Percentiles rank a stretch among this genome's conserved stretches.
These are phyloP conservation scores for Drymonia ruficornis DNA, from an alignment of 2,888 invertebrate genomes.

Conservation along the genomic window DNA sequence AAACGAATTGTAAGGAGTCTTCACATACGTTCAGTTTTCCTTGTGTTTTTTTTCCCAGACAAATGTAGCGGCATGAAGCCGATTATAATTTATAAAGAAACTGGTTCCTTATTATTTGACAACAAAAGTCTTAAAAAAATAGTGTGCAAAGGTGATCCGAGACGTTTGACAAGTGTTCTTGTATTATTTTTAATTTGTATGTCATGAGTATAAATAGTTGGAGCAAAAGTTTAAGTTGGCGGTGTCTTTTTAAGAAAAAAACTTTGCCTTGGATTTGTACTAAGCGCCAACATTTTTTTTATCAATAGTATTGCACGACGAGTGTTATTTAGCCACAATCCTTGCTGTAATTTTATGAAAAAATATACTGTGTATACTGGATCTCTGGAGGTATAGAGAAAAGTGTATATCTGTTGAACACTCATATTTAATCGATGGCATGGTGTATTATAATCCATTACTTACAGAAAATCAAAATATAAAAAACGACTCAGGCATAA, in stretches of 20 bases:
- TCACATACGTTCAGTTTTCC: conserved; percentile 35
- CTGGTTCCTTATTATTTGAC: conserved; percentile 23
- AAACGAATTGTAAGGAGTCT: conserved; percentile 38
- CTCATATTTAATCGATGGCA: no score
- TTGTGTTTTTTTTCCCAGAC: conserved; percentile 20
- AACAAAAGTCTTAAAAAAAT: conserved; percentile 8
- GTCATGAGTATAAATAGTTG: neutral
- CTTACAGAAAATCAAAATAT: no score
- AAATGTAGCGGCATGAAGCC: neutral
- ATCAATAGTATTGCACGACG: no score
- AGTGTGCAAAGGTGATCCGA: conserved; percentile 5
- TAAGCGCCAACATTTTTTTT: no score
- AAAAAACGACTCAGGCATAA: no score
- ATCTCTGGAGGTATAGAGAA: no score
- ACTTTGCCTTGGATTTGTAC: neutral
- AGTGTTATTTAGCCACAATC: no score
- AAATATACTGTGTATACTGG: no score
- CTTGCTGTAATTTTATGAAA: no score
- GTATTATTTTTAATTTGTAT: neutral
- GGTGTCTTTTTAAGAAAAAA: neutral
- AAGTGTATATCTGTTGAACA: no score
- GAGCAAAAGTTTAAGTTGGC: no score
- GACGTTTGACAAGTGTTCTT: neutral
- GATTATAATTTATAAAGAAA: conserved; percentile 15
- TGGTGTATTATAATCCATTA: no score